Evolutionary conservation across 2,797 vertebrate species (phyloP), one percentile per base, ranked within the genome.

Genomic region (Enteromius fasciolatus): DNA sequence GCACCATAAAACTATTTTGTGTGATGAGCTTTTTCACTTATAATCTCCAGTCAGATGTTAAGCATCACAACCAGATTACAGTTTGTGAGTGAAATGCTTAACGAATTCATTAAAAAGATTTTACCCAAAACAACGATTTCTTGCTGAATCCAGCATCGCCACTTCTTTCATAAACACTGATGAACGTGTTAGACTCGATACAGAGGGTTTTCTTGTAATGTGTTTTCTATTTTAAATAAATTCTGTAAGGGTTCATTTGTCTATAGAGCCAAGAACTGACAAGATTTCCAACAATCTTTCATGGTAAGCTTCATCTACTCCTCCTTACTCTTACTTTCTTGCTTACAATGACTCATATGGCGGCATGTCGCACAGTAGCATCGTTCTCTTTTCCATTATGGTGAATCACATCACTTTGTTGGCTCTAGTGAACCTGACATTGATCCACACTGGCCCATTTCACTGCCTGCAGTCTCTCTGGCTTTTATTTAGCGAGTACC

Each of bases 361-460:
- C 52, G 46, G 41, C 46, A 33, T 54, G 33, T 31, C 74, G 77
- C 77, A 48, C 50, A 80, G 54, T 57, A 57, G 15, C 6, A 59
- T 44, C n/a, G 14, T 25, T 54, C 18, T 67, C 75, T 48, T 67
- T 78, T 63, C 52, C 31, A 61, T 74, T 74, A 82, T 61, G 63
- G 61, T 33, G 41, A 50, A 31, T 80, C 74, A 63, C 52, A 54
- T 74, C 67, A 63, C 23, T 28, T 86, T 31, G 54, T 28, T 68
- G 41, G 44, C 50, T 36, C 17, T 57, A 52, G 72, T 31, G 48
- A 73, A 78, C 28, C 10, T 67, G 78, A 67, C 46, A 73, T 84
- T 77, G 79, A 79, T 82, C 63, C 17, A 52, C 50, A 70, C 50
- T 39, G 67, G 61, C 66, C 28, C 39, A 48, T 79, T 83, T 83